Evolutionary conservation across 2,888 invertebrate genomes (phyloP).

Genomic region (Synanthedon formicaeformis): DNA sequence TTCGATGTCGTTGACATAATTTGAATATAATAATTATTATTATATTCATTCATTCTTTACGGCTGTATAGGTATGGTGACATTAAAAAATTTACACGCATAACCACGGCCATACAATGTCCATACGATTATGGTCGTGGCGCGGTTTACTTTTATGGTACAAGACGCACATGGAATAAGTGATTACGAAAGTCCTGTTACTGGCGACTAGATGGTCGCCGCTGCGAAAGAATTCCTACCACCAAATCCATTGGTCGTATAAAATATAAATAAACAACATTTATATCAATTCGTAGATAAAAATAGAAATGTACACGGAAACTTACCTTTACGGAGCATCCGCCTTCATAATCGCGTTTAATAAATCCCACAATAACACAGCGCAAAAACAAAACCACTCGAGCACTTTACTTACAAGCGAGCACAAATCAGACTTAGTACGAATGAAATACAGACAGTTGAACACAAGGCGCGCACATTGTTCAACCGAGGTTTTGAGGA

Average conservation of each 20-base stretch:
- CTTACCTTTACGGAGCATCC: conserved; percentile 19
- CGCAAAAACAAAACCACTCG: conserved; percentile 51
- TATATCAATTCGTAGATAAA: not conserved
- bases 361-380: conserved; percentile 61
- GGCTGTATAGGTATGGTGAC: conserved; percentile 23
- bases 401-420: conserved; percentile 29
- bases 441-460: conserved; percentile 17
- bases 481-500: conserved; percentile 32
- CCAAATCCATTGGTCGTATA: conserved; percentile 12
- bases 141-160: conserved; percentile 51
- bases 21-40: conserved; percentile 17
- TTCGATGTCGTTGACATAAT: conserved; percentile 1
- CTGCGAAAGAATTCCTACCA: conserved; percentile 15
- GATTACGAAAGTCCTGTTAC: conserved; percentile 68
- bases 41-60: conserved; percentile 24
- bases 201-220: conserved; percentile 26
- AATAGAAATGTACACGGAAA: conserved; percentile 1
- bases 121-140: conserved; percentile 33
- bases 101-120: conserved; percentile 21
- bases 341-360: conserved; percentile 54
- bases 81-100: conserved; percentile 44
- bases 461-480: conserved; percentile 38
- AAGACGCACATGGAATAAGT: conserved; percentile 56
- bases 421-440: conserved; percentile 42
- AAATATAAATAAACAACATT: not conserved